phyloP scores from a whole-genome alignment of 2,888 invertebrate genomes.

The Caenorhabditis zanzibari region DNA sequence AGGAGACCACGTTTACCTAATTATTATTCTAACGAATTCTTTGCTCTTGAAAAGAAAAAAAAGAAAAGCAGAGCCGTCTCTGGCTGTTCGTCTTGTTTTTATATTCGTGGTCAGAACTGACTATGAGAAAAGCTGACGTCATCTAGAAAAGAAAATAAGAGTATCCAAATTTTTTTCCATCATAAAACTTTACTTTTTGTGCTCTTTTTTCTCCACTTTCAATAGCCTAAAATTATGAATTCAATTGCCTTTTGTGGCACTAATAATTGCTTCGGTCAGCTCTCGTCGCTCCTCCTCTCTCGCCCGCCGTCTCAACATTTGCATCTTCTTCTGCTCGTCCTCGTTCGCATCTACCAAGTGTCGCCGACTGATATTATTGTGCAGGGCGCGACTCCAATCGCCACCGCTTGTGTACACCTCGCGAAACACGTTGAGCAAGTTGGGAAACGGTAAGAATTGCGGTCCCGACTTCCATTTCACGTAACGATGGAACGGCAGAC shows the following conservation, averaged over 20 bases:
- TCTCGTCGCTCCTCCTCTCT: slow-evolving; percentile 59
- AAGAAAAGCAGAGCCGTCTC: not conserved
- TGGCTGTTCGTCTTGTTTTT: slow-evolving; percentile 15
- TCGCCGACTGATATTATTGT: slow-evolving; percentile 69
- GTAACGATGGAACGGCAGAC: slow-evolving; percentile 77
- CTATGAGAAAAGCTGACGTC: not conserved
- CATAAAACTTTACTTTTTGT: not conserved
- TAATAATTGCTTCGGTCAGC: slow-evolving; percentile 49
- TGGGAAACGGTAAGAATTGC: slow-evolving; percentile 73
- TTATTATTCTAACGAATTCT: not conserved
- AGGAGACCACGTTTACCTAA: slow-evolving; percentile 2
- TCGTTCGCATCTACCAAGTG: slow-evolving; percentile 54
- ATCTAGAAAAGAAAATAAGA: not conserved
- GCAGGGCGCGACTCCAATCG: slow-evolving; percentile 78
- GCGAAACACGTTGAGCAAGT: slow-evolving; percentile 71
- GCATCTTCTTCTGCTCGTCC: slow-evolving; percentile 34
- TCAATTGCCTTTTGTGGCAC: slow-evolving; percentile 40
- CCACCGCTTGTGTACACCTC: slow-evolving; percentile 74
- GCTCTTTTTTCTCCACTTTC: slow-evolving; percentile 1
- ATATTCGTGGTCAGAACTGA: slow-evolving; percentile 6
- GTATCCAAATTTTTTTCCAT: not conserved
- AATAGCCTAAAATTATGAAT: slow-evolving; percentile 1
- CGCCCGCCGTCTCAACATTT: slow-evolving; percentile 43
- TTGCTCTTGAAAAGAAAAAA: slow-evolving; percentile 1
- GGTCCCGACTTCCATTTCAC: slow-evolving; percentile 79